Base-by-base conservation (phyloP, 2,113 vertebrate species). In the Ia io region DNA sequence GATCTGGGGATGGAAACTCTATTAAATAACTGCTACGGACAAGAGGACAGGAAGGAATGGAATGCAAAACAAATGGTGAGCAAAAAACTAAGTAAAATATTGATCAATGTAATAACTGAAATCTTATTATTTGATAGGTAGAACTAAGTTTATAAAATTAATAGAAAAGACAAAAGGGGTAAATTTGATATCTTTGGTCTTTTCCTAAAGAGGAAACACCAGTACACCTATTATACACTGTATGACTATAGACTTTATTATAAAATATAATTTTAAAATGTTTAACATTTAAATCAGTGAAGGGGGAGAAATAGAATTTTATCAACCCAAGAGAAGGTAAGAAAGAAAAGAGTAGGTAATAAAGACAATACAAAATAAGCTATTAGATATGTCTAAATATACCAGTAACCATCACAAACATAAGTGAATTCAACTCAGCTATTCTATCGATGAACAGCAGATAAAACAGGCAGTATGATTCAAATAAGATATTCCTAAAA, bases 271-370 rank as follows among this genome's bases (percentile, higher is more conserved):
- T 40, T 90, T 88, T 95, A 22, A 92, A 73, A 67, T 90, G 13
- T 56, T 91, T 93, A 67, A 74, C 90, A 69, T 42, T 93, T 84
- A 96, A 71, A 74, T 84, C n/a, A 37, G 4, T 63, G 40, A 80
- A 9, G 11, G 14, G 10, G 25, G 69, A 79, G 44, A 70, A 78
- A 67, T 37, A 65, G 25, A 76, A 53, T 84, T 83, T 76, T 67
- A 73, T 61, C 59, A 93, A 88, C 37, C 23, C 40, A 84, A 91
- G 17, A 88, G 18, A 90, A 78, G 17, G 10, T 16, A 83, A 37
- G 8, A 25, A 86, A 51, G 40, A 92, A 37, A 59, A 49, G 35
- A 84, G 37, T 47, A 71, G 25, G 44, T 56, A 92, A 79, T 28
- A 71, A 74, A 86, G 30, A 53, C n/a, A 84, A 65, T 25, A 59